Conservation (phyloP, 2,888 invertebrate species). For the Hirtodrosophila trivittata region DNA sequence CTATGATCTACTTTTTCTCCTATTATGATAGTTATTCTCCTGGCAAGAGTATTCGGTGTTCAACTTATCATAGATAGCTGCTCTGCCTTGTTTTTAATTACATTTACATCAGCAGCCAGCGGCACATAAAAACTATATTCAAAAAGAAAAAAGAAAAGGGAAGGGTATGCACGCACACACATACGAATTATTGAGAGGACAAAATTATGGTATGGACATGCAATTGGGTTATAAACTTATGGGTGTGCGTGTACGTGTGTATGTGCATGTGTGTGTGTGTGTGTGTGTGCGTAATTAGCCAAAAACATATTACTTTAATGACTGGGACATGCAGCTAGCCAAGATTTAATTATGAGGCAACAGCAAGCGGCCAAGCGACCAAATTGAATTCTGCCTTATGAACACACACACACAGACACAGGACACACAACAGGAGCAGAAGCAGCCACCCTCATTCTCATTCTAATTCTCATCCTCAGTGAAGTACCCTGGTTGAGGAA, state of each 20-base stretch:
- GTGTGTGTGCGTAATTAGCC: conserved; percentile 57
- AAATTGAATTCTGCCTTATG: conserved; percentile 48
- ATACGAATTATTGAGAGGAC: background rate
- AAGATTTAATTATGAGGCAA: conserved; percentile 64
- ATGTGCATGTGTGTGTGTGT: conserved; percentile 15
- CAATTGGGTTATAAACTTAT: conserved; percentile 53
- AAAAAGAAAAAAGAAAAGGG: too few relatives aligned
- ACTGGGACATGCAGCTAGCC: conserved; percentile 60
- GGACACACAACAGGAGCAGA: conserved; percentile 4
- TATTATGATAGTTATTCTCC: too few relatives aligned
- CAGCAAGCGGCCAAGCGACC: conserved; percentile 56
- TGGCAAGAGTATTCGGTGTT: conserved; percentile 3
- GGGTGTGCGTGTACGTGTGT: background rate
- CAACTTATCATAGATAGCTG: background rate
- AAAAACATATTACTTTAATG: conserved; percentile 70
- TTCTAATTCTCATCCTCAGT: too few relatives aligned
- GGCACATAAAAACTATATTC: conserved; percentile 8
- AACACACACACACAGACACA: conserved; percentile 12
- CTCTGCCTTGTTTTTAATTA: conserved; percentile 23
- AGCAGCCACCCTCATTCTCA: conserved; percentile 2
- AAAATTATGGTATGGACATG: conserved; percentile 14
- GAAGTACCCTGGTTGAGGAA: too few relatives aligned
- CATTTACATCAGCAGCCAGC: conserved; percentile 21
- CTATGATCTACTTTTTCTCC: too few relatives aligned
- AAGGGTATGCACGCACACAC: conserved; percentile 6